Conservation (phyloP, 2,113 vertebrate genomes). For the Scortum barcoo region DNA sequence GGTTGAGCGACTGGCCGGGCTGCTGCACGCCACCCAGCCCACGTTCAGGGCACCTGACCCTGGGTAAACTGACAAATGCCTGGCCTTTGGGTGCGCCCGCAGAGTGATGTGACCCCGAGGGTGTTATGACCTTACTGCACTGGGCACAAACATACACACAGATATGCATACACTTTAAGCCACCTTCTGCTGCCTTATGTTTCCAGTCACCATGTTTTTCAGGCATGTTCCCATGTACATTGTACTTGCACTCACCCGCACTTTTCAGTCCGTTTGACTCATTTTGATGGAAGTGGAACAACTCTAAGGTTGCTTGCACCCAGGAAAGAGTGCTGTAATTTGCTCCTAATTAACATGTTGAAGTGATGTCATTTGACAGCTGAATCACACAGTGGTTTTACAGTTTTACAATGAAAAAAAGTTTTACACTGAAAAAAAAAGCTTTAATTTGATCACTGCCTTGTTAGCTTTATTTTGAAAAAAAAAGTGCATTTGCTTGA, state of each 20-base stretch:
- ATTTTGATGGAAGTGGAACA: conserved; percentile 26
- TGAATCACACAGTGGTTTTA: conserved; percentile 39
- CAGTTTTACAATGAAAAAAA: not conserved
- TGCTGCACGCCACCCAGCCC: conserved; percentile 64
- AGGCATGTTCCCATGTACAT: conserved; percentile 33
- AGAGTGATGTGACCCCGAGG: conserved; percentile 54
- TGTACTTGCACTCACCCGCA: not conserved
- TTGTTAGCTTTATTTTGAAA: conserved; percentile 36
- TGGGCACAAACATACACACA: conserved; percentile 17
- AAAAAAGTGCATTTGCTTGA: conserved; percentile 1
- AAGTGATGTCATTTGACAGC: conserved; percentile 33
- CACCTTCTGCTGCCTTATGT: conserved; percentile 13
- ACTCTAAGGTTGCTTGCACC: conserved; percentile 15
- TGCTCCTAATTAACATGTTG: conserved; percentile 46
- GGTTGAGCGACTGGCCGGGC: conserved; percentile 72
- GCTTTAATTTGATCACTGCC: conserved; percentile 26
- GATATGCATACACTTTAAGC: not conserved
- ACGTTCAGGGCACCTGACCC: conserved; percentile 74
- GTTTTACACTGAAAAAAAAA: too few species aligned
- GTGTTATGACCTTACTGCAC: conserved; percentile 42
- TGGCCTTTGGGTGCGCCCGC: conserved; percentile 52
- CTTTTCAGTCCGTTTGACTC: conserved; percentile 16
- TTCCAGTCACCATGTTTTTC: conserved; percentile 15
- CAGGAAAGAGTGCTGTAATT: conserved; percentile 32
- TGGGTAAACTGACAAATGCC: conserved; percentile 82